Evolutionary conservation across 2,888 invertebrate species (phyloP), one percentile per base, ranked within the genome.

Genomic region (Dolichomitus sp.): DNA sequence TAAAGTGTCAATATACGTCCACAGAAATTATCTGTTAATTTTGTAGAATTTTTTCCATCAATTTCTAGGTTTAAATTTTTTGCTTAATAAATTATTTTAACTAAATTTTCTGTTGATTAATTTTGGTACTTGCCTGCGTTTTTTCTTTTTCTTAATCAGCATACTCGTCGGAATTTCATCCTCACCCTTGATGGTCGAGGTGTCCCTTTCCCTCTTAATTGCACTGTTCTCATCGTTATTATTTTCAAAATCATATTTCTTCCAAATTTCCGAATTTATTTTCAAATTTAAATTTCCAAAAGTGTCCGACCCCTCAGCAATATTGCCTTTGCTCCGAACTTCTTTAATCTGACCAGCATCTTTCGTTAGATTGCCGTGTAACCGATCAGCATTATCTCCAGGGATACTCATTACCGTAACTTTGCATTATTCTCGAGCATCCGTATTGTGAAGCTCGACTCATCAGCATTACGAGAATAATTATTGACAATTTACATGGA

Each of bases 401-500:
- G 84, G 72, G 80, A 87, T 76, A 85, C 85, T 90, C 90, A 90
- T 90, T 86, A 85, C 88, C 86, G 73, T 80, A 63, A 72, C 79
- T 85, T 88, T 74, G 74, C 90, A 90, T 90, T 88, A 88, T 90
- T 77, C 70, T 78, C 75, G 61, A 45, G 30, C 42, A 48, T 50
- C 17, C 63, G 19, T 68, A 75, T 76, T 80, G 57, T 14, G 37
- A 48, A 48, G 9, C 57, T 40, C 72, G 65, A n/a, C 30, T 76
- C 76, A 68, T 80, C 80, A 76, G 80, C 80, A 83, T 83, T 57
- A 83, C 83, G 83, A 72, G 57, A 83, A 63, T 17, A 54, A 52
- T 66, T 63, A 79, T 82, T 61, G 69, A 59, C 68, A 83, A 80
- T 77, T 83, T 83, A 80, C 79, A 42, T 37, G 50, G 57, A 50